Base-by-base conservation (phyloP, 2,797 vertebrate genomes). In the Pempheris klunzingeri region DNA sequence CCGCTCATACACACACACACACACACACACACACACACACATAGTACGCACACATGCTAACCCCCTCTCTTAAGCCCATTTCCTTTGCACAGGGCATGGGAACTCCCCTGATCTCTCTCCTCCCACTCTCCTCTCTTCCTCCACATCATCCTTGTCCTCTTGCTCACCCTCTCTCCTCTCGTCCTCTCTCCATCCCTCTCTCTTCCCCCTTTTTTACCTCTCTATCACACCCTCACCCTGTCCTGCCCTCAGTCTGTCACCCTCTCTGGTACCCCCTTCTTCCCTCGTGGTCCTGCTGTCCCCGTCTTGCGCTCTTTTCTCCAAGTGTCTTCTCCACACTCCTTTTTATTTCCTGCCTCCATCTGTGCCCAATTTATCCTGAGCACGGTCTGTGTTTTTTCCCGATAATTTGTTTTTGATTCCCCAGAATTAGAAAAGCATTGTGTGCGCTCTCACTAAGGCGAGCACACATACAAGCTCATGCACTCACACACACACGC, bases 391-490 rank as follows among this genome's bases (percentile, higher is more conserved):
- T 94, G 93, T 93, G 90, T 93, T 94, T 95, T 95, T 94, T 94
- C 91, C 92, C 81, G 95, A 96, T 97, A 97, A 97, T 97, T 97
- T 97, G 97, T 97, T 98, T 98, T 97, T 96, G 97, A 98, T 99
- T 97, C 96, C 94, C 93, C 95, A 94, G 96, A 98, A 99, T 98
- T 95, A 95, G 96, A 97, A 97, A 96, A 96, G 96, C 96, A 96
- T 96, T 95, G 95, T 95, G 96, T 92, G 93, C 95, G 94, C 95
- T 92, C 90, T 84, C 82, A 66, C 84, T 93, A 82, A 93, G 64
- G 72, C 52, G 1, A 79, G 60, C 75, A 44, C 85, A 85, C 88
- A 84, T 36, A 78, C 76, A 67, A 65, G 30, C 30, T 4, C 30
- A 63, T 15, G 3, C 64, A 67, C 55, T 59, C 79, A 71, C 78